Percentiles rank a stretch among this genome's conserved stretches.
These are phyloP conservation scores for Dolomedes plantarius DNA, from an alignment of 2,888 invertebrate species.

Conservation along the genomic window DNA sequence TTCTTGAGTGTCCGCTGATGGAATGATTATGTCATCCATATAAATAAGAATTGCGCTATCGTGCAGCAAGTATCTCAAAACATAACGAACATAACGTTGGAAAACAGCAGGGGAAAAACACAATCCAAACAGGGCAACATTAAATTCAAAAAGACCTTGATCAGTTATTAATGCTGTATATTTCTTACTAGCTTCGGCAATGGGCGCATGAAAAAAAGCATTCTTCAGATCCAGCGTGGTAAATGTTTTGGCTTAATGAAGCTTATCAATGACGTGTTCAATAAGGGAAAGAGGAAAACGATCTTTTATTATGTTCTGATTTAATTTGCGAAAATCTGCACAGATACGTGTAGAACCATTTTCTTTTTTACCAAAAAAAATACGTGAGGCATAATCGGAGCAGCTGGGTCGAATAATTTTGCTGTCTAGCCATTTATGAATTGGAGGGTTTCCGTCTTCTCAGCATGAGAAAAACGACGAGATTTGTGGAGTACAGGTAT, in stretches of 20 bases:
- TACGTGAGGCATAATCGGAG: too few species aligned
- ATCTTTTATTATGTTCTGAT: conserved; percentile 30
- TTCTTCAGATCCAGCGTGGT: conserved; percentile 32
- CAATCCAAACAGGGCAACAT: too few species aligned
- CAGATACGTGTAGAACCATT: conserved; percentile 10
- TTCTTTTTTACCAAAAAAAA: conserved; percentile 37
- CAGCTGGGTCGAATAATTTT: neutral
- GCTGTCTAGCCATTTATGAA: neutral
- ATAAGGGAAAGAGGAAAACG: conserved; percentile 1
- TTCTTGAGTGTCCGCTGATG: too few species aligned
- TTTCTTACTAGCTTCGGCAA: neutral
- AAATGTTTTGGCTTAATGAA: conserved; percentile 17
- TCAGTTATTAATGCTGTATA: conserved; percentile 7
- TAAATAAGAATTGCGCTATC: too few species aligned
- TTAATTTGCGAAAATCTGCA: conserved; percentile 23
- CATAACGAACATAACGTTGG: conserved; percentile 3
- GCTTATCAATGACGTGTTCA: conserved; percentile 22
- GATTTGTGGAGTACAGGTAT: too few species aligned
- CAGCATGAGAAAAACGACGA: neutral
- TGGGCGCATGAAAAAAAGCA: conserved; percentile 25
- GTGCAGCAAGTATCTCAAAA: conserved; percentile 21
- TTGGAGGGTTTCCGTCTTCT: neutral
- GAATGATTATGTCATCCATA: too few species aligned
- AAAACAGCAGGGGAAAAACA: too few species aligned
- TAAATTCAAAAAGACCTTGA: conserved; percentile 10